Conservation (phyloP, 2,888 invertebrate species). For the Ligdia adustata region DNA sequence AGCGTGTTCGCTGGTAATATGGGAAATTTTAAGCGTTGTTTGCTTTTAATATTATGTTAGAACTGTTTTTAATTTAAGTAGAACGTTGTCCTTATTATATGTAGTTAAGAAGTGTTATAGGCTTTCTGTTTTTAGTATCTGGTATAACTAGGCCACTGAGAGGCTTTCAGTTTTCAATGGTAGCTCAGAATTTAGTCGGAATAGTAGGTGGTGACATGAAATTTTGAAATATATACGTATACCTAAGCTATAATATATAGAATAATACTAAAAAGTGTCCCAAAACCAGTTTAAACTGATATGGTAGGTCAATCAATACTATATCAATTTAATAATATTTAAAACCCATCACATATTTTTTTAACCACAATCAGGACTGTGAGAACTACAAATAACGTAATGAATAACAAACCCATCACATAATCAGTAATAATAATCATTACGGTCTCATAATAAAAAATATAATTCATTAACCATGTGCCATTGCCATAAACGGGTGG, state of each 20-base stretch:
- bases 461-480: conserved; percentile 74
- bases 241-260: not conserved
- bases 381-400: conserved; percentile 78
- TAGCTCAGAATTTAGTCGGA: too few species aligned
- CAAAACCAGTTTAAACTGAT: too few species aligned
- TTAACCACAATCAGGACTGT: conserved; percentile 56
- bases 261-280: too few species aligned
- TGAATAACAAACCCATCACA: conserved; percentile 70
- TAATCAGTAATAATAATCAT: conserved; percentile 74
- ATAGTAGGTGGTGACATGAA: too few species aligned
- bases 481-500: conserved; percentile 68
- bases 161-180: too few species aligned
- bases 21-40: conserved; percentile 20
- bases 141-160: too few species aligned
- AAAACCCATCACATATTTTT: too few species aligned
- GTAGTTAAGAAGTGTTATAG: conserved; percentile 2
- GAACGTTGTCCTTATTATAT: conserved; percentile 1
- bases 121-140: too few species aligned
- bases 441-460: conserved; percentile 75
- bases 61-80: conserved; percentile 1
- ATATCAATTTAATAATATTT: too few species aligned
- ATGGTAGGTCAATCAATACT: too few species aligned
- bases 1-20: conserved; percentile 24
- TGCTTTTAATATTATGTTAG: conserved; percentile 15
- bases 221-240: too few species aligned